Evolutionary conservation across 2,797 vertebrate genomes (phyloP).

Genomic region (Heteromormyrus szaboi): DNA sequence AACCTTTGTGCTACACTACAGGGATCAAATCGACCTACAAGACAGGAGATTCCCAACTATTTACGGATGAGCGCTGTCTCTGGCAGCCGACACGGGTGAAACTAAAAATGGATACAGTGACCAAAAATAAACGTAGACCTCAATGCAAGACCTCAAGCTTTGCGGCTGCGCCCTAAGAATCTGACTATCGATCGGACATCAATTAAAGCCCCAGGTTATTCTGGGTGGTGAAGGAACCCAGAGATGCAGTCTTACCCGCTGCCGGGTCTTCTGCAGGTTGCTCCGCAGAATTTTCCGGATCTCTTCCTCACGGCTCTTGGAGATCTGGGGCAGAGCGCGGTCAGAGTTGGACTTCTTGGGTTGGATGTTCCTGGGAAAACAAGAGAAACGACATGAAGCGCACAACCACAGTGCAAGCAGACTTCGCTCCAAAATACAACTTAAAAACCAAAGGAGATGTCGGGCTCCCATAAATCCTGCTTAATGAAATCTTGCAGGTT

Average conservation of each 20-base stretch:
- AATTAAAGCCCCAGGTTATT: not conserved
- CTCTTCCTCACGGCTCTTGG: conserved; percentile 88
- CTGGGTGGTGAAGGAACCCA: not conserved
- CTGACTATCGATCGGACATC: not conserved
- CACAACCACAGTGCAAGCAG: not conserved
- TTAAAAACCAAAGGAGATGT: not conserved
- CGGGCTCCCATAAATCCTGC: not conserved
- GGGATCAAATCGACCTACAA: not conserved
- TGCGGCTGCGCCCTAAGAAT: not conserved
- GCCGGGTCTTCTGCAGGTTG: conserved; percentile 89
- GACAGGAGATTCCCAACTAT: not conserved
- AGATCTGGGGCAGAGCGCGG: conserved; percentile 71
- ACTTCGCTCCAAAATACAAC: not conserved
- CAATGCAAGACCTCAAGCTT: not conserved
- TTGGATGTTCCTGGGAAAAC: conserved; percentile 78
- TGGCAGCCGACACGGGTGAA: not conserved
- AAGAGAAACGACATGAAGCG: not conserved
- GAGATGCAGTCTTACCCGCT: conserved; percentile 68
- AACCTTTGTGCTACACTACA: not conserved
- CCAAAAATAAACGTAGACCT: not conserved
- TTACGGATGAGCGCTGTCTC: not conserved
- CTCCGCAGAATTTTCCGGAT: conserved; percentile 88
- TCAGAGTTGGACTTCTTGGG: conserved; percentile 70
- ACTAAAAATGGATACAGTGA: not conserved
- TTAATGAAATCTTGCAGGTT: not conserved